Base-by-base conservation (phyloP, 2,113 vertebrate genomes). In the Lampris megalopsis region DNA sequence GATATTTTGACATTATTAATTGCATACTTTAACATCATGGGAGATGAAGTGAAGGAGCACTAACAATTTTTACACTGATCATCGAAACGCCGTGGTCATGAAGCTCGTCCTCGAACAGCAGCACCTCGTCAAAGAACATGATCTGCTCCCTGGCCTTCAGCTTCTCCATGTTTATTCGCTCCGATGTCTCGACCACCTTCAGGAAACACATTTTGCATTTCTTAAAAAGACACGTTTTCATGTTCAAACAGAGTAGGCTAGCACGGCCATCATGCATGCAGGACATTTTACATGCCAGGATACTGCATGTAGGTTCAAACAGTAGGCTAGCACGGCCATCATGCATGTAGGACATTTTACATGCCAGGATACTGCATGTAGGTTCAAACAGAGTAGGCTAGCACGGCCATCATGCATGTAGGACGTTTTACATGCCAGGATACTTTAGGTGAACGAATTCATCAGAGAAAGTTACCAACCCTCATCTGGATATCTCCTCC, bases 11-110 rank as follows among this genome's bases (percentile, higher is more conserved):
- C 24, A 24, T 24, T 24, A 24, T 24, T 24, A 24, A 24, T 24
- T 24, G 24, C 24, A 24, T 24, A 24, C 24, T 24, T 24, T 24
- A 24, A 24, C 49, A 5, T 11, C 49, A 9, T 1, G 49, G 4
- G 8, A 36, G 1, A 41, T 13, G 45, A 0, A 45, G 3, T 2
- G 1, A 63, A 10, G 9, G 2, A 45, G 1, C 75, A 95, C 97
- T 96, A 67, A 98, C 97, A 75, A 99, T 96, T 94, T 99, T 99
- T 49, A 96, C 98, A 65, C 95, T 97, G 73, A 98, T 89, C 92
- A 96, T 97, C 24, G 97, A 99, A 59, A 99, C 98, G 49, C 98
- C 98, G 10, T 99, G 98, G 91, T 99, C 98, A 2, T 99, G 98
- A 63, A 99, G 95, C 81, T 99, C 98, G 0, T 99, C 98, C 87